phyloP scores from a whole-genome alignment of 1,140 invertebrate genomes.

The Hylaeus anthracinus region DNA sequence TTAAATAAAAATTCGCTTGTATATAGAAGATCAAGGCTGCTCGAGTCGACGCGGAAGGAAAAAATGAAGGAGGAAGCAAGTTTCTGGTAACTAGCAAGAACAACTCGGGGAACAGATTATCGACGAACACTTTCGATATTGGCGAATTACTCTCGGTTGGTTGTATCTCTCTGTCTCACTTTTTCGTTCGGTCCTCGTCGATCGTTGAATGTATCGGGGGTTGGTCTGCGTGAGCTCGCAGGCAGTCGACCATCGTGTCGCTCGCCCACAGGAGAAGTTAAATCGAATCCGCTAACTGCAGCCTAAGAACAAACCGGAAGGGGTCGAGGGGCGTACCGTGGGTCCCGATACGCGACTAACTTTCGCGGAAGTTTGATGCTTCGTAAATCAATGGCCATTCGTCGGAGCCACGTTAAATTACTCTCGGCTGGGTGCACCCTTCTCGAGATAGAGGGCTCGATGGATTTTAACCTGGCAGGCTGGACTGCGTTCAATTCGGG shows the following conservation, averaged over 20 bases:
- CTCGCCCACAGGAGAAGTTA: conserved; percentile 69
- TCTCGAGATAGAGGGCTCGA: conserved; percentile 14
- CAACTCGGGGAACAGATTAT: conserved; percentile 58
- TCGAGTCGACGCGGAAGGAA: background rate
- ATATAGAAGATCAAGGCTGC: too few relatives aligned
- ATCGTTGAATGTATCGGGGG: background rate
- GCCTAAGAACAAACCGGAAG: conserved; percentile 68
- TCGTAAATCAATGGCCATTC: conserved; percentile 73
- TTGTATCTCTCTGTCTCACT: conserved; percentile 1
- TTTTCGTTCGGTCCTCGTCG: conserved; percentile 27
- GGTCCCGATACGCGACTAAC: conserved; percentile 66
- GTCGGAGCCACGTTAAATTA: conserved; percentile 71
- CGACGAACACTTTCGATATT: conserved; percentile 73
- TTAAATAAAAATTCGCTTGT: too few relatives aligned
- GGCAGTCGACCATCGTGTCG: conserved; percentile 55
- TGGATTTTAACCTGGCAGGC: conserved; percentile 16
- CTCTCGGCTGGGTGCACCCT: conserved; percentile 47
- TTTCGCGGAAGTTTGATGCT: conserved; percentile 67
- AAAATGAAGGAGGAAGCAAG: conserved; percentile 43
- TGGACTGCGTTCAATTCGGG: background rate
- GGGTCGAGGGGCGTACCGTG: conserved; percentile 17
- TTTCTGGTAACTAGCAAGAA: conserved; percentile 50
- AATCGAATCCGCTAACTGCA: conserved; percentile 75
- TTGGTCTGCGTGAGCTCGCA: conserved; percentile 26
- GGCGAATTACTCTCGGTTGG: conserved; percentile 68